Percentiles rank a stretch among this genome's conserved stretches.
phyloP scores from a whole-genome alignment of 2,888 invertebrate genomes.

The Coleophora flavipennella region DNA sequence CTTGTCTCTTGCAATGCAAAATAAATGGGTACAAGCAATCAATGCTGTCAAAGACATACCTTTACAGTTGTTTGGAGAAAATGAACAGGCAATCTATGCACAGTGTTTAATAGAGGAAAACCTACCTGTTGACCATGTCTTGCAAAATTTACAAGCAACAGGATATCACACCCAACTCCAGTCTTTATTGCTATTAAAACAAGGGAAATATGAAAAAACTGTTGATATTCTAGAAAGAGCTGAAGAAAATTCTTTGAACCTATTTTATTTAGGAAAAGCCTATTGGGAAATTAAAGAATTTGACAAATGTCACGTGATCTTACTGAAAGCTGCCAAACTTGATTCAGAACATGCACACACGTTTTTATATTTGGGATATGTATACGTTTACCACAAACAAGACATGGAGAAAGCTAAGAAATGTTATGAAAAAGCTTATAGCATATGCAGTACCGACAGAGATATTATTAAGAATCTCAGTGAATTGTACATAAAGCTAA shows the following conservation, averaged over 20 bases:
- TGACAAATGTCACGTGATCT: constrained; percentile 74
- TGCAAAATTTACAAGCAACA: constrained; percentile 36
- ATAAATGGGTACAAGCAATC: constrained; percentile 69
- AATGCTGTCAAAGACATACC: constrained; percentile 39
- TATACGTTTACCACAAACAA: constrained; percentile 74
- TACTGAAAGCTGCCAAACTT: constrained; percentile 79
- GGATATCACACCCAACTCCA: constrained; percentile 51
- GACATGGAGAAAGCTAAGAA: constrained; percentile 83
- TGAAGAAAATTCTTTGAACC: constrained; percentile 58
- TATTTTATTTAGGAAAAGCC: constrained; percentile 73
- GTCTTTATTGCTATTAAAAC: constrained; percentile 62
- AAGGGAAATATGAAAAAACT: constrained; percentile 68
- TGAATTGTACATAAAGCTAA: constrained; percentile 79
- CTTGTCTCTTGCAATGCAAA: constrained; percentile 43
- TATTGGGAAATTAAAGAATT: constrained; percentile 73
- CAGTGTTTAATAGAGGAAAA: constrained; percentile 50
- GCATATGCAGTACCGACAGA: constrained; percentile 77
- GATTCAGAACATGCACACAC: constrained; percentile 82
- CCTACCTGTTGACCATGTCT: constrained; percentile 33
- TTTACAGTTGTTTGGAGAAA: constrained; percentile 24
- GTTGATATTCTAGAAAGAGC: constrained; percentile 60
- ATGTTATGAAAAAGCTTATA: constrained; percentile 88
- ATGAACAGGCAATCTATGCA: constrained; percentile 41
- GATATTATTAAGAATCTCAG: constrained; percentile 82
- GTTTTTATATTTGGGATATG: constrained; percentile 83